Percentiles rank a stretch among this genome's conserved stretches.
These are phyloP conservation scores for Esox lucius DNA, from an alignment of 2,797 vertebrate genomes.

Conservation along the genomic window DNA sequence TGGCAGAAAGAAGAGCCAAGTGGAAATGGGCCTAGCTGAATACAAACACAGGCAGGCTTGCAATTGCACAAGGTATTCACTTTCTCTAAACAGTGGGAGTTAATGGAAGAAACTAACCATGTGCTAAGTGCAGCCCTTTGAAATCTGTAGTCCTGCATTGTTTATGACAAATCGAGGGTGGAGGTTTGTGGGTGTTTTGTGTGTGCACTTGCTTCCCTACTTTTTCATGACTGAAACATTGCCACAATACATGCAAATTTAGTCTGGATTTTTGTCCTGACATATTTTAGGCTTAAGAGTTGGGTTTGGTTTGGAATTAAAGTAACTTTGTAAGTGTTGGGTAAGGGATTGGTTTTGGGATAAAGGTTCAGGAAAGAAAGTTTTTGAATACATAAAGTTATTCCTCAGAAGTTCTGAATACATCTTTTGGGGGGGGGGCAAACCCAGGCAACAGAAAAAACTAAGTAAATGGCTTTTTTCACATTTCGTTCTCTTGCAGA, in stretches of 20 bases:
- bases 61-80: slow-evolving; percentile 57
- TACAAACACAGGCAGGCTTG: slow-evolving; percentile 49
- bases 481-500: slow-evolving; percentile 73
- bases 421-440: too few species aligned
- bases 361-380: too few species aligned
- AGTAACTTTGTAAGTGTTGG: too few species aligned
- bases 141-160: slow-evolving; percentile 64
- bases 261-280: too few species aligned
- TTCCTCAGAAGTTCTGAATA: too few species aligned
- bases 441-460: slow-evolving; percentile 19
- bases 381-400: too few species aligned
- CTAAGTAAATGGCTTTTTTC: slow-evolving; percentile 32
- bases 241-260: too few species aligned
- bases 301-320: slow-evolving; percentile 48
- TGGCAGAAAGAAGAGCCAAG: slow-evolving; percentile 53
- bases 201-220: slow-evolving; percentile 13
- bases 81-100: slow-evolving; percentile 67
- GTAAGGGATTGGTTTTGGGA: slow-evolving; percentile 1
- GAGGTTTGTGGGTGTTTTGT: slow-evolving; percentile 44
- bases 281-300: too few species aligned
- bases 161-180: slow-evolving; percentile 65
- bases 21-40: not conserved
- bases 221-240: too few species aligned
- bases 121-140: slow-evolving; percentile 59
- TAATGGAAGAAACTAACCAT: slow-evolving; percentile 60